Evolutionary conservation across 2,797 vertebrate genomes (phyloP).

Genomic region (Coregonus suidteri): DNA sequence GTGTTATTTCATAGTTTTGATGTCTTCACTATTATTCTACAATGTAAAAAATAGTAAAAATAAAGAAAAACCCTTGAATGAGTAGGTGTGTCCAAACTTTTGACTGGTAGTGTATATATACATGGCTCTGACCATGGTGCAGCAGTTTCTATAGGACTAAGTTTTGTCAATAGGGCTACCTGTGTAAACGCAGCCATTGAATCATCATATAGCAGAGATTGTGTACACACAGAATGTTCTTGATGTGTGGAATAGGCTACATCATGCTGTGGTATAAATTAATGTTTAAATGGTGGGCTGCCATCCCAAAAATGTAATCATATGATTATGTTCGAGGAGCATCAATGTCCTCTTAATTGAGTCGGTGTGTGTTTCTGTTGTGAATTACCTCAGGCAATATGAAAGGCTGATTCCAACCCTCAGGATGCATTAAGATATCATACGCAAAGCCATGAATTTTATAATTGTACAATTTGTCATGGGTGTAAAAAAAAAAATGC

Average conservation of each 20-base stretch:
- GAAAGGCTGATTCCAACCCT: not conserved
- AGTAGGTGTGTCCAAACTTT: too few relatives aligned
- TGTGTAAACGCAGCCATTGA: too few relatives aligned
- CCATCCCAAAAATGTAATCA: not conserved
- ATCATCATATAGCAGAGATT: not conserved
- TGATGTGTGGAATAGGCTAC: not conserved
- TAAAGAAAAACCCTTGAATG: too few relatives aligned
- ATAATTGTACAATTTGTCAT: not conserved
- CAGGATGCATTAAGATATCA: not conserved
- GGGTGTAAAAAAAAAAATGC: not conserved
- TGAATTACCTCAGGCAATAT: not conserved
- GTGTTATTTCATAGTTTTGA: too few relatives aligned
- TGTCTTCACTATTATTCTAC: too few relatives aligned
- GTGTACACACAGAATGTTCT: not conserved
- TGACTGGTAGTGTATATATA: too few relatives aligned
- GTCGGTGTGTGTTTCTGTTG: not conserved
- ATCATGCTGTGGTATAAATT: not conserved
- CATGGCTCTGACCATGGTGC: too few relatives aligned
- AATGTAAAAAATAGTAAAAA: too few relatives aligned
- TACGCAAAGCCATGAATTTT: not conserved
- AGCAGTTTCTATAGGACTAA: not conserved
- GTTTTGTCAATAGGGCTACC: not conserved
- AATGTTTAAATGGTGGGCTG: not conserved
- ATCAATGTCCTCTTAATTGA: not conserved
- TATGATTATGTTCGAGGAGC: not conserved